Evolutionary conservation across 2,888 invertebrate genomes (phyloP).

Genomic region (Apodemia duryi): DNA sequence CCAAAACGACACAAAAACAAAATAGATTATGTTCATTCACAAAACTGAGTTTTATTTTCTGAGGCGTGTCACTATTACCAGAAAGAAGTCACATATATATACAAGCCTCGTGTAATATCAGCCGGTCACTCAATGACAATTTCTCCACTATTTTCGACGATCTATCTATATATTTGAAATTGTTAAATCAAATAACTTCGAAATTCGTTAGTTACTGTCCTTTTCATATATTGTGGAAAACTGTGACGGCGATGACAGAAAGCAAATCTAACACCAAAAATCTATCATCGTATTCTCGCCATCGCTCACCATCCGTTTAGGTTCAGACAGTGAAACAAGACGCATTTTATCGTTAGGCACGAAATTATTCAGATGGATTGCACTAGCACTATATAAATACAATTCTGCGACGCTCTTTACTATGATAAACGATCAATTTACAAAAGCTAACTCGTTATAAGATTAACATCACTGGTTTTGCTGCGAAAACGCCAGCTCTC

Average conservation of each 20-base stretch:
- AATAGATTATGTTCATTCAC: slow-evolving; percentile 72
- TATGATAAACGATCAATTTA: slow-evolving; percentile 73
- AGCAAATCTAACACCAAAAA: slow-evolving; percentile 79
- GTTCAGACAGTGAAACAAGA: slow-evolving; percentile 65
- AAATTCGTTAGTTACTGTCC: slow-evolving; percentile 61
- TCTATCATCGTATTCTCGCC: slow-evolving; percentile 80
- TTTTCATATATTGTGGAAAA: slow-evolving; percentile 62
- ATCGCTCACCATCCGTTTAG: slow-evolving; percentile 79
- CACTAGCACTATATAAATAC: slow-evolving; percentile 73
- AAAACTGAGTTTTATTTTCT: slow-evolving; percentile 75
- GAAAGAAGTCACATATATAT: slow-evolving; percentile 79
- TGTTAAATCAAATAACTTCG: slow-evolving; percentile 61
- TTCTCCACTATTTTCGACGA: slow-evolving; percentile 65
- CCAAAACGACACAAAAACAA: slow-evolving; percentile 75
- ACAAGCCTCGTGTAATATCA: slow-evolving; percentile 80
- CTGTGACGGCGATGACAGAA: slow-evolving; percentile 74
- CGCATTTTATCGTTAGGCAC: slow-evolving; percentile 78
- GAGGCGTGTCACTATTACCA: slow-evolving; percentile 80
- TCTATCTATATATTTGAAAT: slow-evolving; percentile 57
- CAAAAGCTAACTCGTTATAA: slow-evolving; percentile 77
- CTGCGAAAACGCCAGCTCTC: slow-evolving; percentile 81
- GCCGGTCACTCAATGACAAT: slow-evolving; percentile 80
- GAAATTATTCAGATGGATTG: slow-evolving; percentile 62
- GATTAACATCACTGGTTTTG: slow-evolving; percentile 82
- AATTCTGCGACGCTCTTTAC: slow-evolving; percentile 62